Conservation (phyloP, 2,888 invertebrate species). For the Tromatobia lineatoria region DNA sequence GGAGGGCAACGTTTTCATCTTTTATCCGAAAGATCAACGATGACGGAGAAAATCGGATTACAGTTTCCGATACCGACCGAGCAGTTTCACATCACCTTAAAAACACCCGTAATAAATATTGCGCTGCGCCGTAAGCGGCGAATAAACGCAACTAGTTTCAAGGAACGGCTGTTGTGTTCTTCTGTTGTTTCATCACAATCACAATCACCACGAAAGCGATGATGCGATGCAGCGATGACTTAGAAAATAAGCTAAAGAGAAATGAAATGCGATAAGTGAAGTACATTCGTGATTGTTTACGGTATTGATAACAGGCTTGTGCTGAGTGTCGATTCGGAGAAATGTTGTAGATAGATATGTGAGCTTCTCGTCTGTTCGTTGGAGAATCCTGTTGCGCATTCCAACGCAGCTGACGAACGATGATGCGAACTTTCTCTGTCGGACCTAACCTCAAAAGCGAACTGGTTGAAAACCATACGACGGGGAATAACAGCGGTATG, state of each 20-base stretch:
- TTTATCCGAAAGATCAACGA: too few relatives aligned
- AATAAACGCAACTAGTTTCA: too few relatives aligned
- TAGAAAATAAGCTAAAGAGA: neutral
- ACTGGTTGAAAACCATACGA: conserved; percentile 11
- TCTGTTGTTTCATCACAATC: too few relatives aligned
- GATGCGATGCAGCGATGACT: conserved; percentile 17
- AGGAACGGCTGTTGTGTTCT: too few relatives aligned
- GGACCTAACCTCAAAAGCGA: conserved; percentile 26
- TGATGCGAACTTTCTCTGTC: conserved; percentile 40
- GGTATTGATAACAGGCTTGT: neutral
- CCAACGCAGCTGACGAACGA: conserved; percentile 16
- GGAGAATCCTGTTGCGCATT: conserved; percentile 6
- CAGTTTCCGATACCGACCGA: too few relatives aligned
- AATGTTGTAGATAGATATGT: neutral
- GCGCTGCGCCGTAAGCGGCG: too few relatives aligned
- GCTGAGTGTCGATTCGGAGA: neutral
- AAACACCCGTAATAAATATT: too few relatives aligned
- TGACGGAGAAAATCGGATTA: too few relatives aligned
- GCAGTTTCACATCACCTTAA: too few relatives aligned
- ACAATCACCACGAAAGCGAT: conserved; percentile 14
- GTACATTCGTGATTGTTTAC: neutral
- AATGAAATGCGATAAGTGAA: neutral
- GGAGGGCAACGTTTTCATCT: too few relatives aligned
- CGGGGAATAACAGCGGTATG: conserved; percentile 51
- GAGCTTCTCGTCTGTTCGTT: neutral